Evolutionary conservation across 1,140 invertebrate species (phyloP).

Genomic region (Megathymus violae): DNA sequence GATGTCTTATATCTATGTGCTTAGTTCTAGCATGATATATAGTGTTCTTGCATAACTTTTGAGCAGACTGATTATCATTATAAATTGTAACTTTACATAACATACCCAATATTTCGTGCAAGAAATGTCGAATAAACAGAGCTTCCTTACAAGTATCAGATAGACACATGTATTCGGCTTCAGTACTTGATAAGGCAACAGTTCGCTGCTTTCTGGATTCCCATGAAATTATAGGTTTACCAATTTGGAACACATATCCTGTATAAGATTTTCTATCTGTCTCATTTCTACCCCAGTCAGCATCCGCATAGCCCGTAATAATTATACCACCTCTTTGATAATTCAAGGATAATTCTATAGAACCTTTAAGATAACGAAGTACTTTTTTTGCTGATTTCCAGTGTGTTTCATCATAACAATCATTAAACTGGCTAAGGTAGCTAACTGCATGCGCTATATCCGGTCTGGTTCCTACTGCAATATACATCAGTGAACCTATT

Average conservation of each 20-base stretch:
- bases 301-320: conserved; percentile 40
- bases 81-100: background rate
- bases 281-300: conserved; percentile 37
- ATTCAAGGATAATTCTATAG: conserved; percentile 23
- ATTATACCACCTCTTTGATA: conserved; percentile 21
- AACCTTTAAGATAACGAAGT: conserved; percentile 44
- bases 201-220: conserved; percentile 40
- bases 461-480: too few species aligned
- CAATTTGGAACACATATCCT: conserved; percentile 40
- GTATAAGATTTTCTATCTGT: conserved; percentile 40
- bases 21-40: conserved; percentile 27
- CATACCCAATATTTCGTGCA: conserved; percentile 25
- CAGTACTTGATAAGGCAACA: conserved; percentile 39
- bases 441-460: too few species aligned
- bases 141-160: conserved; percentile 37
- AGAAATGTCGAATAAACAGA: conserved; percentile 32
- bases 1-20: conserved; percentile 22
- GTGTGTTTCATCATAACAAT: too few species aligned
- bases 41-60: conserved; percentile 4
- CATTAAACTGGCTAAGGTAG: too few species aligned
- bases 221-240: conserved; percentile 35
- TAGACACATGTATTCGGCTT: conserved; percentile 41
- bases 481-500: too few species aligned
- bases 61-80: conserved; percentile 35
- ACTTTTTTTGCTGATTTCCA: too few species aligned